A percentile compares a stretch with the other conserved stretches of the same genome.
Conservation (phyloP, 2,113 vertebrate genomes). For the Erinaceus europaeus region DNA sequence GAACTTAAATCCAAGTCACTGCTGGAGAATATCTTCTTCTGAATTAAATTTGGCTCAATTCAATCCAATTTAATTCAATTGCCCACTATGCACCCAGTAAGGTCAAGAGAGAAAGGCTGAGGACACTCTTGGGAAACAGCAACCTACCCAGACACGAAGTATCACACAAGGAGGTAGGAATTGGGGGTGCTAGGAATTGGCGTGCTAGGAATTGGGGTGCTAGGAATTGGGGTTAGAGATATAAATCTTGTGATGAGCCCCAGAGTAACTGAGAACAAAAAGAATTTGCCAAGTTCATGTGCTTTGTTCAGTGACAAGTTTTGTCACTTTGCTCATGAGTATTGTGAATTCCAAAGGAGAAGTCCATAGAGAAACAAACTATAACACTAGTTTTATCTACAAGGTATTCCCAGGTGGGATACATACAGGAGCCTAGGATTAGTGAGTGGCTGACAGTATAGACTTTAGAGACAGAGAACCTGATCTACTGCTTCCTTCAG, state of each 20-base stretch:
- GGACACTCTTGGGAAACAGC: not conserved
- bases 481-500: not conserved
- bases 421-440: not conserved
- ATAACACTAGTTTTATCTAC: not conserved
- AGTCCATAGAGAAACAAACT: not conserved
- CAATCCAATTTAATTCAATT: conserved; percentile 49
- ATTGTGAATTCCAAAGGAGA: not conserved
- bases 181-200: too few relatives aligned
- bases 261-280: not conserved
- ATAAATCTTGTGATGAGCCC: not conserved
- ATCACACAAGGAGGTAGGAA: not conserved
- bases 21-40: conserved; percentile 48
- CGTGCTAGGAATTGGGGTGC: too few relatives aligned
- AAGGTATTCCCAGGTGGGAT: not conserved
- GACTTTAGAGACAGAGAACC: not conserved
- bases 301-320: not conserved
- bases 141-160: not conserved
- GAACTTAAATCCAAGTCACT: conserved; percentile 35
- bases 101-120: not conserved
- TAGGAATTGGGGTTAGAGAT: not conserved
- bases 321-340: not conserved
- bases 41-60: conserved; percentile 60
- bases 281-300: not conserved
- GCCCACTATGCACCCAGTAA: not conserved
- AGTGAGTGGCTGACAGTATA: not conserved